Evolutionary conservation across 92 coral and sea anemone species (phyloP), one percentile per base, ranked within the genome.

Genomic region (Zoanthus solanderi): DNA sequence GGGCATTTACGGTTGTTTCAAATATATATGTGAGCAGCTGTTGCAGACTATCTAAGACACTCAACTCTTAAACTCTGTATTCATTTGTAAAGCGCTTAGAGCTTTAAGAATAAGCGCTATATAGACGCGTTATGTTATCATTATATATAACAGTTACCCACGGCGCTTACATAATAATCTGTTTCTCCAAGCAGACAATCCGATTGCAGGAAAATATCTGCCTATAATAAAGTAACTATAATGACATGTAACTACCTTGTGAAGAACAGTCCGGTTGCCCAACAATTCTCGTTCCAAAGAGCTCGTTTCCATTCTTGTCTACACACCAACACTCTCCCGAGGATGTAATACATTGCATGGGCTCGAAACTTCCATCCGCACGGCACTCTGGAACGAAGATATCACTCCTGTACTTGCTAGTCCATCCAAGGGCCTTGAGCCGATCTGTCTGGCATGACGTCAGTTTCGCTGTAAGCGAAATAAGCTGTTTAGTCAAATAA

Each of bases 241-340:
- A 7, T 50, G 56, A 7, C 56, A 50, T 50, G 12, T 7, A 50
- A 50, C 56, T 73, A 95, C 98, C 93, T 79, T 90, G 93, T n/a
- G 98, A 75, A 68, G 92, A 78, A 37, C 98, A 95, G 31, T 83
- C 67, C 16, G 89, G 92, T 31, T 92, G 93, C 15, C 98, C 98
- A 44, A 77, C 83, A 15, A 69, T 91, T 89, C 94, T 84, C 34
- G 98, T 95, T 8, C 84, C 90, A 6, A 85, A 87, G 78, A 93
- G 91, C 87, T 95, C 96, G 76, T 95, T 95, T 17, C 98, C 98
- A 80, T 95, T 88, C 73, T 88, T 84, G 87, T 96, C 96, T 54
- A 96, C 98, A 75, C 98, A 96, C 98, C 98, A 96, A 74, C 98
- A 96, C 90, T 93, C 92, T 30, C 98, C 92, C 37, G 93, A 90